Evolutionary conservation across 2,797 vertebrate genomes (phyloP), one percentile per base, ranked within the genome.

Genomic region (Hyperoplus lanceolatus): DNA sequence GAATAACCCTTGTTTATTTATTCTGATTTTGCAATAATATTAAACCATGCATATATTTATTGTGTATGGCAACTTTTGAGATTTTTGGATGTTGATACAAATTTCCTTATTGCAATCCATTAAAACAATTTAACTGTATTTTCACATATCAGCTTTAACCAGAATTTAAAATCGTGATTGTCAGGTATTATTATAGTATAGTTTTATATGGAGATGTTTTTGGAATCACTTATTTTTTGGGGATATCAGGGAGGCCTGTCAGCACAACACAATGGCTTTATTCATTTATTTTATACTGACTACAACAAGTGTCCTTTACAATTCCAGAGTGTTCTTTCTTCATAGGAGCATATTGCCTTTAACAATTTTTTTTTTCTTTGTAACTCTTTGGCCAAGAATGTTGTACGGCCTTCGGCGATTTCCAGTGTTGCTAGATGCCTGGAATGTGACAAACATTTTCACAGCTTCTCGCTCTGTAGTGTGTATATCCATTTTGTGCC

Each of bases 1-100:
- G n/a, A 85, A 73, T 70, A 50, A 82, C 69, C 75, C 72, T 69
- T 63, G 71, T 83, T 74, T 76, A 77, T 86, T 83, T 75, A 61
- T 29, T 58, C 56, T 63, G 53, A 53, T 77, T 66, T 78, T 57
- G 64, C 43, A 65, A 68, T 71, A 66, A 69, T 50, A 74, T 81
- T 54, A 29, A 57, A 43, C 41, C 39, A 45, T n/a, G 8, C 55
- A 69, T 79, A 6, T 60, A 8, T 73, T 77, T 59, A 61, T 77
- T 68, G 63, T 76, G n/a, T 51, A 43, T 36, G 75, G 39, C 60
- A 63, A 65, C 75, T 68, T 75, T 68, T 71, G 70, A 83, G 65
- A 78, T 57, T 73, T 76, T 60, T 50, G 16, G 41, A 60, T 58
- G 39, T 62, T 62, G 51, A 36, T 62, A 42, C 61, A 53, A 57